Evolutionary conservation across 2,797 vertebrate genomes (phyloP).

Genomic region (Enteromius unitaeniatus): DNA sequence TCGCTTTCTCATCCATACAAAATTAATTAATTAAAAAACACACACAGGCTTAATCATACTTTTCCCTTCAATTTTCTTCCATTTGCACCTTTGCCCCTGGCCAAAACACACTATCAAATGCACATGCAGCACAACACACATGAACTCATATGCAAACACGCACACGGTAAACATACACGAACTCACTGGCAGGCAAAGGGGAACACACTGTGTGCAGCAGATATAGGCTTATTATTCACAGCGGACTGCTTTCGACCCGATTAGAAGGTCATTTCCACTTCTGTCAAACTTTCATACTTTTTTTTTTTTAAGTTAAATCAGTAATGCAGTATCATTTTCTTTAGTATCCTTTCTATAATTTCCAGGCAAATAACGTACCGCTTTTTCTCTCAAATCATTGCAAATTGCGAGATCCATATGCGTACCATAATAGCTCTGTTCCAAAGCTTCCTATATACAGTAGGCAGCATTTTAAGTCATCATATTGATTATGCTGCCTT

Average conservation of each 20-base stretch:
- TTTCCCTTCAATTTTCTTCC: slow-evolving; percentile 1
- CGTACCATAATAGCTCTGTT: background rate
- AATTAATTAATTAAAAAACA: slow-evolving; percentile 2
- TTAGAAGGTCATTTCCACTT: slow-evolving; percentile 38
- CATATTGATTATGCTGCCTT: slow-evolving; percentile 12
- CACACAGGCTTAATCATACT: slow-evolving; percentile 23
- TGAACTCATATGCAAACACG: background rate
- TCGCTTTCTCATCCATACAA: slow-evolving; percentile 30
- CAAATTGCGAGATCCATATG: background rate
- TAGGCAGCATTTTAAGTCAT: background rate
- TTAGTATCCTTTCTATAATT: background rate
- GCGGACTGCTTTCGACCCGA: slow-evolving; percentile 10
- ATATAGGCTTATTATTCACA: slow-evolving; percentile 34
- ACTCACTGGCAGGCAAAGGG: slow-evolving; percentile 14
- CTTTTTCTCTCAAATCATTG: slow-evolving; percentile 9
- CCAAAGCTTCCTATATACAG: background rate
- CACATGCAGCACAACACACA: background rate
- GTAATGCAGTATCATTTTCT: background rate
- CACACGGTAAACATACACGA: background rate
- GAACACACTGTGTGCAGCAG: slow-evolving; percentile 8
- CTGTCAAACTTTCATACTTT: slow-evolving; percentile 17
- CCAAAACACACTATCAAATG: slow-evolving; percentile 11
- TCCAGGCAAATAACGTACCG: background rate
- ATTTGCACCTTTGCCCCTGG: slow-evolving; percentile 28
- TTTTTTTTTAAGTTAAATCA: background rate